A percentile compares a stretch with the other conserved stretches of the same genome.
These are phyloP conservation scores for Oophaga sylvatica DNA, from an alignment of 2,797 vertebrate genomes.

Conservation along the genomic window DNA sequence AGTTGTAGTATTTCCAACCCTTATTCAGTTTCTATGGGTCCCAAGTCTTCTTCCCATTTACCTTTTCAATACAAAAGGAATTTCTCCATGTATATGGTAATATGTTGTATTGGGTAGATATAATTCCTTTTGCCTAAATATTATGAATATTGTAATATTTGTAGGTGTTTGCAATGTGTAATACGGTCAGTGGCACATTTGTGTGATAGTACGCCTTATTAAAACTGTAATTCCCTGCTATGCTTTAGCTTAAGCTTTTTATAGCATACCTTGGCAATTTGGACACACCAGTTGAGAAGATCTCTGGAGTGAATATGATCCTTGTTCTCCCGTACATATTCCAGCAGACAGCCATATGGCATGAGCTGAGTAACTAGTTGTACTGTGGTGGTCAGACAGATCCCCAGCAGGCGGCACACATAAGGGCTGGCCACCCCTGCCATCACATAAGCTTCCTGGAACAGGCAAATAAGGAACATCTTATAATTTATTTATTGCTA, in stretches of 20 bases:
- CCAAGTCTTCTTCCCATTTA: no score
- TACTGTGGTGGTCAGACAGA: slow-evolving; percentile 95
- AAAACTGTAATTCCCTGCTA: background rate
- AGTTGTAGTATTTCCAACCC: no score
- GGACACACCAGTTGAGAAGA: slow-evolving; percentile 98
- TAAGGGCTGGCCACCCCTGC: slow-evolving; percentile 92
- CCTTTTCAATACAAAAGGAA: no score
- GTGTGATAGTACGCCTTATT: background rate
- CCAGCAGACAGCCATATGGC: slow-evolving; percentile 97
- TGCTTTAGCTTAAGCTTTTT: background rate
- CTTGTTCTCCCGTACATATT: slow-evolving; percentile 95
- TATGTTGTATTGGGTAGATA: no score
- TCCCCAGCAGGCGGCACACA: slow-evolving; percentile 92
- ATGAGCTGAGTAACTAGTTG: slow-evolving; percentile 98
- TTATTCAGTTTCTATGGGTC: no score
- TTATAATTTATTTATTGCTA: background rate
- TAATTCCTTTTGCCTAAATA: no score
- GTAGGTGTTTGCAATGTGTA: no score
- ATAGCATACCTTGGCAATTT: slow-evolving; percentile 91
- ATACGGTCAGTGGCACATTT: background rate
- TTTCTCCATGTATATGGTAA: no score
- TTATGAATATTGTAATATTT: no score
- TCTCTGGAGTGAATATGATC: slow-evolving; percentile 91
- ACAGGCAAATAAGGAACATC: background rate
- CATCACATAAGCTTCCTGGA: slow-evolving; percentile 97